Evolutionary conservation across 1,140 invertebrate genomes (phyloP), one percentile per base, ranked within the genome.

Genomic region (Drosophila sucinea): DNA sequence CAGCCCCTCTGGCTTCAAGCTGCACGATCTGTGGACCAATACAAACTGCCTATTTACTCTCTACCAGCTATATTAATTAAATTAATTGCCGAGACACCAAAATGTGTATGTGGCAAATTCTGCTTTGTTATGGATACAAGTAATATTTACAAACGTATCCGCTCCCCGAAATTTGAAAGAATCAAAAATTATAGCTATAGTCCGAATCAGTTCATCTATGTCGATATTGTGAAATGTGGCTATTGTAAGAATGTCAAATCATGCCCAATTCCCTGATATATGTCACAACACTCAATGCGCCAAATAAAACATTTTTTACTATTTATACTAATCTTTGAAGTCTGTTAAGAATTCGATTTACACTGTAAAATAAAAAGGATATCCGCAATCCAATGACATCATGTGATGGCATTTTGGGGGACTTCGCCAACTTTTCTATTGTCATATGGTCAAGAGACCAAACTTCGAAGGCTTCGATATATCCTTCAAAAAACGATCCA

Each of bases 101-200:
- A 78, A 60, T 92, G 91, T 56, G 66, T 75, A 7, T 92, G 91
- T 29, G 91, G 91, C 10, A 76, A 87, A 33, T 44, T 92, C 1
- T 92, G 90, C 38, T 91, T 75, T 54, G 78, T 77, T 0, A 17
- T 83, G 38, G 44, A 69, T 5, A 35, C 67, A 4, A 57, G 60
- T 25, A 64, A 70, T 38, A 10, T 79, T 27, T 41, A 79, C 1
- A 72, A 91, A 32, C 77, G 91, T 4, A 85, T 91, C 0, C 0
- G 61, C 63, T 0, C 71, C 79, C 61, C 77, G 0, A 91, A 79
- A 57, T 89, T 92, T 38, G 73, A 74, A 5, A 74, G 82, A 44
- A 73, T 92, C 7, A 91, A 92, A 41, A 84, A 90, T 60, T 76
- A 91, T 0, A 79, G 84, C 0, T 90, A 90, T 17, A 92, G 91